Evolutionary conservation across 2,113 vertebrate species (phyloP).

Genomic region (Epinephelus cyanopodus): DNA sequence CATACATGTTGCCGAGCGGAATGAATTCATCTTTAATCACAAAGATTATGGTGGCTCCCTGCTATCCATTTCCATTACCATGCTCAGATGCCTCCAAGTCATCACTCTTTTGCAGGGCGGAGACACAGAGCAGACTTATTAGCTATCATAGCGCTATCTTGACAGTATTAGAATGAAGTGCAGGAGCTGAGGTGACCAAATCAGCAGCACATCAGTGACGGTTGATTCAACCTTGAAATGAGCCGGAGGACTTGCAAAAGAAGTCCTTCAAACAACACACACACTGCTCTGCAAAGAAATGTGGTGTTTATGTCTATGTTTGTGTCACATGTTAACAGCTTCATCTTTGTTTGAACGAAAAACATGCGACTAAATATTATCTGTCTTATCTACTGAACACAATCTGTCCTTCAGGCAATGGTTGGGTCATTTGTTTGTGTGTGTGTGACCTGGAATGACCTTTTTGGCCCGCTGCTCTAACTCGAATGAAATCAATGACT

Average conservation of each 20-base stretch:
- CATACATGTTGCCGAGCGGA: conserved; percentile 51
- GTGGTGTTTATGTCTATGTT: background rate
- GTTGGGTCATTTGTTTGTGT: background rate
- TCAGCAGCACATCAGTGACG: background rate
- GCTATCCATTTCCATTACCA: conserved; percentile 62
- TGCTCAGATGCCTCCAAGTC: conserved; percentile 37
- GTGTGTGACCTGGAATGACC: background rate
- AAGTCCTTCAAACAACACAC: background rate
- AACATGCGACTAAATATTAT: too few relatives aligned
- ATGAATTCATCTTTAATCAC: conserved; percentile 74
- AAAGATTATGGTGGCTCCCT: conserved; percentile 49
- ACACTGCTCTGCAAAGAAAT: background rate
- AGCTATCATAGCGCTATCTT: conserved; percentile 48
- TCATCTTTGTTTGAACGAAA: background rate
- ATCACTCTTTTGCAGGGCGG: conserved; percentile 57
- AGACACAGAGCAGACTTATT: conserved; percentile 58
- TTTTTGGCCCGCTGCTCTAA: background rate
- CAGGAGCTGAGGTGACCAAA: conserved; percentile 16
- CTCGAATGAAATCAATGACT: background rate
- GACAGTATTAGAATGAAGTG: conserved; percentile 62
- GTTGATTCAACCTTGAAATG: conserved; percentile 24
- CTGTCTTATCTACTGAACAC: background rate
- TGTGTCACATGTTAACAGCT: background rate
- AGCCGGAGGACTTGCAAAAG: background rate
- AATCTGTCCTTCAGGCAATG: background rate